Base-by-base conservation (phyloP, 2,888 invertebrate species). In the Dicyrtomina minuta region DNA sequence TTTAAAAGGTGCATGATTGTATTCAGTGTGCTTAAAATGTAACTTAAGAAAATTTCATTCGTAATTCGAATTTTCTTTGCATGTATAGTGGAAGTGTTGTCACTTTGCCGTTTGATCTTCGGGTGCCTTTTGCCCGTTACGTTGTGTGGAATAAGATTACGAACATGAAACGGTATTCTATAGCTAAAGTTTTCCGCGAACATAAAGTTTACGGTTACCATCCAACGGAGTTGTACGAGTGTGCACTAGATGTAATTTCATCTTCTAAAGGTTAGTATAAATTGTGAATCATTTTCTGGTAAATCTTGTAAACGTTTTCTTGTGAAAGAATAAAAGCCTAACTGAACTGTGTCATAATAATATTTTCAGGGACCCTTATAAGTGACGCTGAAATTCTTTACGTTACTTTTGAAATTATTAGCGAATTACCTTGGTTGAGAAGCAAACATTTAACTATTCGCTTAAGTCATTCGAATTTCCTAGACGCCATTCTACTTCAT, bases 181-280 rank as follows among this genome's bases (percentile, higher is more conserved):
- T 96, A 6, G 94, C 92, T 78, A 86, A 90, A 62, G 94, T 96
- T 1, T 97, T 89, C 80, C 85, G 93, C 70, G 91, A 93, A 80
- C 88, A 89, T 77, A 79, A 84, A 78, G 82, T 83, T 8, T 82
- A 81, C 73, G 92, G 93, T 0, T 90, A 91, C 79, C 93, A 95
- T 82, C 97, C 97, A 0, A 86, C 90, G 73, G 95, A 96, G 83
- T 86, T 92, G 20, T 88, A 89, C 68, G 95, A 96, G 82, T 94
- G 94, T 82, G 92, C 93, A 1, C 96, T 96, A 82, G 97, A 97
- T 82, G 92, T 97, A 71, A 90, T 96, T 39, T 90, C 91, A 4
- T 88, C 92, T 1, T 87, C 85, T 71, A 58, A 68, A 70, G 66
- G 58, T 66, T n/a, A n/a, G n/a, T 56, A 10, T 24, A 41, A n/a